A percentile compares a stretch with the other conserved stretches of the same genome.
phyloP scores from a whole-genome alignment of 2,797 vertebrate genomes.

The Macroramphosus scolopax region DNA sequence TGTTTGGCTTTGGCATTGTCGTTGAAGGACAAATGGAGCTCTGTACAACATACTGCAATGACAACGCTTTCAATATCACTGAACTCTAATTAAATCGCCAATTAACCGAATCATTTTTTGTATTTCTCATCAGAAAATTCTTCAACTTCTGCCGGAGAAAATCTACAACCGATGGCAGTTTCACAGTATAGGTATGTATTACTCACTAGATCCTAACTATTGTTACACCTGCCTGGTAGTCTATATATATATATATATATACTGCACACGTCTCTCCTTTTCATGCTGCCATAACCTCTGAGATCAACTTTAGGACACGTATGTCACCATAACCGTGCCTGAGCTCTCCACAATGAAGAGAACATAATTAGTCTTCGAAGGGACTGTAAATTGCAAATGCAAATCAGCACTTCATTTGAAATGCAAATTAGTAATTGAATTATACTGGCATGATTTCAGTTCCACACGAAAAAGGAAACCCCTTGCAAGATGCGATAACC shows the following conservation, averaged over 20 bases:
- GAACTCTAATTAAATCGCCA: too few species aligned
- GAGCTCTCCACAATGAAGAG: slow-evolving; percentile 54
- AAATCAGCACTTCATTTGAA: slow-evolving; percentile 75
- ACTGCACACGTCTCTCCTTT: slow-evolving; percentile 8
- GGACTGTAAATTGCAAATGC: slow-evolving; percentile 72
- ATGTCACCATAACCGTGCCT: slow-evolving; percentile 43
- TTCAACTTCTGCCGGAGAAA: slow-evolving; percentile 96
- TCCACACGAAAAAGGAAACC: slow-evolving; percentile 45
- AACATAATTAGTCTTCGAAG: slow-evolving; percentile 73
- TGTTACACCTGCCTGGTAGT: too few species aligned
- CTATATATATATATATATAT: not conserved
- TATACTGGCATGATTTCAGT: slow-evolving; percentile 68
- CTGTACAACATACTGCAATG: too few species aligned
- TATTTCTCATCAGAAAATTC: slow-evolving; percentile 87
- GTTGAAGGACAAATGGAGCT: too few species aligned
- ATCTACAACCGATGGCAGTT: slow-evolving; percentile 99
- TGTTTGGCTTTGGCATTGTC: too few species aligned
- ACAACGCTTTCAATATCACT: too few species aligned
- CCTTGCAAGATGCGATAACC: slow-evolving; percentile 64
- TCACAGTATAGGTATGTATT: slow-evolving; percentile 96
- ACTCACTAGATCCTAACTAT: not conserved
- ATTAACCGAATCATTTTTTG: slow-evolving; percentile 15
- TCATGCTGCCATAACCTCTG: slow-evolving; percentile 35
- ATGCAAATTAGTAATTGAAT: slow-evolving; percentile 78
- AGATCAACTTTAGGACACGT: slow-evolving; percentile 39